Evolutionary conservation across 2,113 vertebrate species (phyloP), one percentile per base, ranked within the genome.

Genomic region (Podarcis cretensis): DNA sequence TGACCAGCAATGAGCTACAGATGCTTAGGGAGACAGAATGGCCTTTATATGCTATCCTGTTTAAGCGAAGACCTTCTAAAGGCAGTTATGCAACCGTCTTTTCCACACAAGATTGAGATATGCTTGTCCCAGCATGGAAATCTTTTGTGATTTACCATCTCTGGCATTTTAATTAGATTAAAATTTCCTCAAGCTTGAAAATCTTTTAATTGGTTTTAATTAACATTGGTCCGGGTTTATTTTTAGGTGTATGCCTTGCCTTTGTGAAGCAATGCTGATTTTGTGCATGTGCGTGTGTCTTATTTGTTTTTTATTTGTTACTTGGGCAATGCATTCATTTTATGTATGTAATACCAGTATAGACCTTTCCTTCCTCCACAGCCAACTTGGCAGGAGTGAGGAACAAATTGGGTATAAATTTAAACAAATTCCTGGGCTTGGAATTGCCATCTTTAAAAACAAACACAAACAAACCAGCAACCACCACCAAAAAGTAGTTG

Each of bases 131-230:
- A 84, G 78, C 68, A 78, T 0, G 32, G 86, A 91, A 89, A 59
- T 69, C 35, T 78, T 69, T 68, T 87, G 21, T 63, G 37, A 71
- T 21, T 87, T 86, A 91, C 89, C 7, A 35, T 12, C 3, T 16
- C 57, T 20, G 66, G 84, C 0, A 1, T 87, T 69, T 92, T 82
- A 83, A 93, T 92, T 89, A 43, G 85, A 85, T 63, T 84, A 82
- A 90, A 80, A 90, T 84, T 37, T 80, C 83, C 66, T 91, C 71
- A 88, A 86, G 87, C 54, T 13, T 86, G 14, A 87, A 57, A 63
- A 85, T 77, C 14, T 88, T 2, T 0, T 86, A 88, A 82, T 16
- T 85, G 65, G 88, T 40, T 75, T 92, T 87, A 91, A 80, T 40
- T 86, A 92, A 54, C 4, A n/a, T 43, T 82, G 3, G 59, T 84